Evolutionary conservation across 2,888 invertebrate species (phyloP).

Genomic region (Drosophila pegasa): DNA sequence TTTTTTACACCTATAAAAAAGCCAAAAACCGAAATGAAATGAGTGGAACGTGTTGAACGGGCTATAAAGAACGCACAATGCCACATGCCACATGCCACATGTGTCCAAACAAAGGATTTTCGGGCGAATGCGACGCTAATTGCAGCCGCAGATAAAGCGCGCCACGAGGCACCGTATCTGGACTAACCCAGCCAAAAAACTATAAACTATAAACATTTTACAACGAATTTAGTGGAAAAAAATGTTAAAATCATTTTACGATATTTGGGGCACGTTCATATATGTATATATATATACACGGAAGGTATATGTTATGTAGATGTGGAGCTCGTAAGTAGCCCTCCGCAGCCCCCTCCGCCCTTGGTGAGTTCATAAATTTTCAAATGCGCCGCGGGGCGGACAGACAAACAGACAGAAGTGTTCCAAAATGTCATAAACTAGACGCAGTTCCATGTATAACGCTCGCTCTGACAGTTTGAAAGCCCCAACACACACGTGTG

Average conservation of each 20-base stretch:
- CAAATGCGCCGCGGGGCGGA: conserved; percentile 37
- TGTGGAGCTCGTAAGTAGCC: conserved; percentile 28
- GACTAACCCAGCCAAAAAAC: conserved; percentile 36
- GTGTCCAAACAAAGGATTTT: conserved; percentile 78
- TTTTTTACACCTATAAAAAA: conserved; percentile 79
- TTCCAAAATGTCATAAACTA: conserved; percentile 76
- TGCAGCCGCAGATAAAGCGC: conserved; percentile 49
- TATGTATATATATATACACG: not conserved
- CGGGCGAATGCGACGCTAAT: conserved; percentile 66
- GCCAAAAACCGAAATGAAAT: conserved; percentile 14
- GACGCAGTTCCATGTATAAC: conserved; percentile 48
- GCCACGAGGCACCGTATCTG: conserved; percentile 24
- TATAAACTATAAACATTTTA: conserved; percentile 57
- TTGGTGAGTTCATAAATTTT: conserved; percentile 59
- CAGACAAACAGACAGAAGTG: conserved; percentile 45
- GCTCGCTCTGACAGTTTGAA: conserved; percentile 65
- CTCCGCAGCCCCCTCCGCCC: not conserved
- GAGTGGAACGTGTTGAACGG: conserved; percentile 40
- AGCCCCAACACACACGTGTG: conserved; percentile 59
- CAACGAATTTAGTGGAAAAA: conserved; percentile 72
- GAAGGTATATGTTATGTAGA: conserved; percentile 12
- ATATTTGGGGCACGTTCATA: conserved; percentile 42
- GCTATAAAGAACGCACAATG: conserved; percentile 36
- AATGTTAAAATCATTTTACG: conserved; percentile 68
- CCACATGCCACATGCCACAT: conserved; percentile 54